Evolutionary conservation across 2,888 invertebrate species (phyloP).

Genomic region (Tiliacea citrago): DNA sequence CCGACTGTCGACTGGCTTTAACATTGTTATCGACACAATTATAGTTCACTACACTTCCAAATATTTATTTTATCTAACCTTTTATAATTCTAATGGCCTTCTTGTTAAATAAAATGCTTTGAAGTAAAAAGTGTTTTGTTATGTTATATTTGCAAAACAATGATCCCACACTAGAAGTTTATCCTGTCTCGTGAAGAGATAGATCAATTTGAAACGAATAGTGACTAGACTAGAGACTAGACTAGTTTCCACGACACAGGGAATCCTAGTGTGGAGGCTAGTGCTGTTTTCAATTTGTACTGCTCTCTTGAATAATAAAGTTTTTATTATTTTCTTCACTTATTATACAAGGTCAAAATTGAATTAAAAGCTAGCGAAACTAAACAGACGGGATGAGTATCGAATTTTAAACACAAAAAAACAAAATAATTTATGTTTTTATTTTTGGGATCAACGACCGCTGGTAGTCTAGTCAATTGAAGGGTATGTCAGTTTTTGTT

Average conservation of each 20-base stretch:
- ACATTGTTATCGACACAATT: constrained; percentile 37
- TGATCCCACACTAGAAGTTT: neutral
- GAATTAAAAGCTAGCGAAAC: too few relatives aligned
- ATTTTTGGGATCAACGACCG: neutral
- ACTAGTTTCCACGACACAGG: too few relatives aligned
- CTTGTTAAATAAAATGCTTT: constrained; percentile 9
- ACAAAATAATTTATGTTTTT: neutral
- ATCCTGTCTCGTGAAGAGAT: too few relatives aligned
- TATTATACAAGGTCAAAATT: too few relatives aligned
- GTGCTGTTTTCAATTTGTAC: too few relatives aligned
- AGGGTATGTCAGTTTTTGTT: neutral
- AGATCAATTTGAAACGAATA: too few relatives aligned
- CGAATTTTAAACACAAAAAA: neutral
- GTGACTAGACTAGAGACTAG: too few relatives aligned
- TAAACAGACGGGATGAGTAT: neutral
- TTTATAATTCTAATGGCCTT: constrained; percentile 8
- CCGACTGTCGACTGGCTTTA: constrained; percentile 14
- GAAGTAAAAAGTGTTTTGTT: neutral
- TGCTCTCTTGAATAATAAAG: too few relatives aligned
- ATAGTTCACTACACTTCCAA: constrained; percentile 33
- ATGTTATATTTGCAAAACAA: constrained; percentile 8
- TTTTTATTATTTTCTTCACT: too few relatives aligned
- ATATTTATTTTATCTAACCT: constrained; percentile 43
- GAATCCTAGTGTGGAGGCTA: too few relatives aligned
- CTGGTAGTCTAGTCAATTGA: neutral